A percentile compares a stretch with the other conserved stretches of the same genome.
Conservation (phyloP, 2,888 invertebrate genomes). For the Cryptosula pallasiana region DNA sequence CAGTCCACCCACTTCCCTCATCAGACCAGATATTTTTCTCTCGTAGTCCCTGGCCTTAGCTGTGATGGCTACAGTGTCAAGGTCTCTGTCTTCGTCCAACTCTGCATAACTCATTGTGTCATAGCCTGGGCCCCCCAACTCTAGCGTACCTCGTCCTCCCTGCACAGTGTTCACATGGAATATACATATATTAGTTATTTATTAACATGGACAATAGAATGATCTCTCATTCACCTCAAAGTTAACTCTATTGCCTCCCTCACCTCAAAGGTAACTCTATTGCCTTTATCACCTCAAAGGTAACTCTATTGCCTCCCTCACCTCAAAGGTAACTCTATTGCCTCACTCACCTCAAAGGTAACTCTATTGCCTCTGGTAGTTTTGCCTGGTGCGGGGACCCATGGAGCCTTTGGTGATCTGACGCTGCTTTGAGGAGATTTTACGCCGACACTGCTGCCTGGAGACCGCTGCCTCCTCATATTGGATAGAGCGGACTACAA, state of each 20-base stretch:
- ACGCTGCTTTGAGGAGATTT: slow-evolving; percentile 14
- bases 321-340: too few species aligned
- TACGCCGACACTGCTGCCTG: slow-evolving; percentile 23
- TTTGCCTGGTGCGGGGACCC: slow-evolving; percentile 50
- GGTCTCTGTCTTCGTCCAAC: slow-evolving; percentile 15
- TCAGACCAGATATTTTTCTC: slow-evolving; percentile 46
- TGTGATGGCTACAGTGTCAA: slow-evolving; percentile 8
- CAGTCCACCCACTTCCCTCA: slow-evolving; percentile 47
- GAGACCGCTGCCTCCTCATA: slow-evolving; percentile 3
- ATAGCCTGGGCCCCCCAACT: neutral
- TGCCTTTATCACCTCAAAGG: too few species aligned
- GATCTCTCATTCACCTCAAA: too few species aligned
- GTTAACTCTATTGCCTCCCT: too few species aligned
- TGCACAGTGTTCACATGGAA: too few species aligned
- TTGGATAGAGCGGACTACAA: neutral
- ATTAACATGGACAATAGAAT: too few species aligned
- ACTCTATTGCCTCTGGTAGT: slow-evolving; percentile 41
- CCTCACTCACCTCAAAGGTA: slow-evolving; percentile 44
- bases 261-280: neutral
- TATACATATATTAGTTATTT: too few species aligned
- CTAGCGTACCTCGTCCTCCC: slow-evolving; percentile 16
- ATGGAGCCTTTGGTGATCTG: slow-evolving; percentile 33
- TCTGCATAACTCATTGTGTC: slow-evolving; percentile 1
- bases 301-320: too few species aligned
- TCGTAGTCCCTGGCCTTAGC: slow-evolving; percentile 42